A percentile compares a stretch with the other conserved stretches of the same genome.
Conservation (phyloP, 2,113 vertebrate genomes). For the Bucco capensis region DNA sequence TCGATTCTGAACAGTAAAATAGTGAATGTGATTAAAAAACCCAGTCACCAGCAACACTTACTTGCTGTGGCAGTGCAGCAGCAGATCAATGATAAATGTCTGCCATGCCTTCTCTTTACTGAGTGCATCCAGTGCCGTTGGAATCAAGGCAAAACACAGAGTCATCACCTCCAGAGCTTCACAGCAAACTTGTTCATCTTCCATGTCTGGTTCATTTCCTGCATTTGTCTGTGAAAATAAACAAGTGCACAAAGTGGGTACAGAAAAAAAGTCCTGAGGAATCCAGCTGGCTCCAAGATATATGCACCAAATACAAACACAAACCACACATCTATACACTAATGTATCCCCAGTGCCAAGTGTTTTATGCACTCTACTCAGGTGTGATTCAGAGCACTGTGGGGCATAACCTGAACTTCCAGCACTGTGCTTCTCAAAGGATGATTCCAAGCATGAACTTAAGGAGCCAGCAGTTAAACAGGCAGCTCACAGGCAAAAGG, state of each 20-base stretch:
- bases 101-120: conserved; percentile 99
- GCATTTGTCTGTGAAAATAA: conserved; percentile 86
- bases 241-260: not conserved
- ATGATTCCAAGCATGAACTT: not conserved
- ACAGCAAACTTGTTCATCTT: conserved; percentile 98
- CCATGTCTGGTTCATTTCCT: conserved; percentile 90
- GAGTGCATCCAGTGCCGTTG: conserved; percentile 93
- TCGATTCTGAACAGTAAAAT: not conserved
- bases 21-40: not conserved
- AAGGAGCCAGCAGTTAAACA: not conserved
- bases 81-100: conserved; percentile 96
- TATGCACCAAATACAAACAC: not conserved
- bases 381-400: not conserved
- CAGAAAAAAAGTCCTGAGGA: not conserved
- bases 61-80: conserved; percentile 99
- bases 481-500: not conserved
- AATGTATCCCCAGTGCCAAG: not conserved
- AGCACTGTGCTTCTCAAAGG: not conserved
- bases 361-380: not conserved
- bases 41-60: conserved; percentile 65
- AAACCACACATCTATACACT: not conserved
- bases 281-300: not conserved
- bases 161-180: conserved; percentile 99
- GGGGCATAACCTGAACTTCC: not conserved
- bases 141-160: conserved; percentile 95